Evolutionary conservation across 2,113 vertebrate species (phyloP), one percentile per base, ranked within the genome.

Genomic region (Gymnorhina tibicen): DNA sequence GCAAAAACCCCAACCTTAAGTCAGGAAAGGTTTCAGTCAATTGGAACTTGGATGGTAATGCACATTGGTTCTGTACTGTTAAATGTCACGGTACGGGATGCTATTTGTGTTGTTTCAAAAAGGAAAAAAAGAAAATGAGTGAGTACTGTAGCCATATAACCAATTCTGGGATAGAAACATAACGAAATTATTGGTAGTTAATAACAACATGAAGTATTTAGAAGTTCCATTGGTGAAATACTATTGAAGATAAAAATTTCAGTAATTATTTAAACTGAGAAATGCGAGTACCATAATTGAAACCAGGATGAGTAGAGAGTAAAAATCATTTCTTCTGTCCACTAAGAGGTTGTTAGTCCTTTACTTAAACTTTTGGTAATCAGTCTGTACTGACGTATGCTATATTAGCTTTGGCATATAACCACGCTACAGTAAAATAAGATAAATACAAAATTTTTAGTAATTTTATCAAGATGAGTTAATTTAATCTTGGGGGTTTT

Each of bases 21-120:
- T 24, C 44, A 72, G 10, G 17, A 79, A 56, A 35, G n/a, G 10
- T 86, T 79, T 83, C n/a, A n/a, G 49, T 91, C 3, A 3, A 0
- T 46, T 83, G 80, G 10, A 55, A 33, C 22, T 68, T 59, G 22
- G n/a, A 0, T 39, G 26, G 6, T 76, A 32, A 16, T 52, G 17
- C 22, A 22, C 5, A 0, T 27, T 13, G 44, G 11, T 75, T 88
- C 35, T 46, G 11, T 78, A 6, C 24, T 56, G 22, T 22, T 66
- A 64, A 62, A 50, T 3, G 2, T 50, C 64, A n/a, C 7, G 13
- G 32, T 47, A 19, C 0, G 0, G 23, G 33, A 17, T 42, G 28
- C 6, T 67, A 1, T 62, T 70, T 89, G 6, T 62, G 15, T 59
- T 55, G 35, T 41, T 85, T 85, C 7, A 37, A 55, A 55, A n/a